Evolutionary conservation across 2,113 vertebrate genomes (phyloP).

Genomic region (Ceyx cyanopectus): DNA sequence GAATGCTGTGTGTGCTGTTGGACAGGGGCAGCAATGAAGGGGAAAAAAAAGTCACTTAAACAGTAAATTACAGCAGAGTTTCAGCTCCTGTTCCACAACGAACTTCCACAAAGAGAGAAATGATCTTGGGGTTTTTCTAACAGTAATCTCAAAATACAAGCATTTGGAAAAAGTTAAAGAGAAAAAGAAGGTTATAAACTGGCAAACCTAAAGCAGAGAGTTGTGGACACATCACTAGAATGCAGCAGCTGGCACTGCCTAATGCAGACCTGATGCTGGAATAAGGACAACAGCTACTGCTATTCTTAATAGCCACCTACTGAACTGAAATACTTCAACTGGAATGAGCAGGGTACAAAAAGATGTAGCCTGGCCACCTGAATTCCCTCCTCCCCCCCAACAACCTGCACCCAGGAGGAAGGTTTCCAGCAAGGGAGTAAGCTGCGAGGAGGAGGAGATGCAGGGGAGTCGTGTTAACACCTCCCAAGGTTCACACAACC

Average conservation of each 20-base stretch:
- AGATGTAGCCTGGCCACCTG: neutral
- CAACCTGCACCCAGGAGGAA: neutral
- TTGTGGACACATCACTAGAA: neutral
- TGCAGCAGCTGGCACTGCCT: neutral
- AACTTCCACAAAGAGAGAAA: neutral
- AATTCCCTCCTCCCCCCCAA: neutral
- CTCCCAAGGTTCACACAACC: neutral
- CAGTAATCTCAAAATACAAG: neutral
- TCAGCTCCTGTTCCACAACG: neutral
- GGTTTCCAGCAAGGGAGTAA: neutral
- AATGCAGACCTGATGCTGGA: neutral
- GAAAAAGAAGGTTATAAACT: neutral
- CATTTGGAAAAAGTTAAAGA: neutral
- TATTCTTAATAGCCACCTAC: neutral
- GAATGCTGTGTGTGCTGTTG: neutral
- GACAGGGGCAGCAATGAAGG: fast-evolving
- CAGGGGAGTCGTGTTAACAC: fast-evolving
- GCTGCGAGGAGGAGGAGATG: fast-evolving
- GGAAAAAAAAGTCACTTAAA: neutral
- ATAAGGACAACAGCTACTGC: too few species aligned
- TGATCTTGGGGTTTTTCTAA: neutral
- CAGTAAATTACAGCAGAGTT: neutral
- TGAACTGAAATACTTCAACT: neutral
- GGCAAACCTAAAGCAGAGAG: neutral
- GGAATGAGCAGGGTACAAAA: neutral